Percentiles rank a stretch among this genome's conserved stretches.
phyloP scores from a whole-genome alignment of 2,113 vertebrate genomes.

The Ploceus nigricollis region DNA sequence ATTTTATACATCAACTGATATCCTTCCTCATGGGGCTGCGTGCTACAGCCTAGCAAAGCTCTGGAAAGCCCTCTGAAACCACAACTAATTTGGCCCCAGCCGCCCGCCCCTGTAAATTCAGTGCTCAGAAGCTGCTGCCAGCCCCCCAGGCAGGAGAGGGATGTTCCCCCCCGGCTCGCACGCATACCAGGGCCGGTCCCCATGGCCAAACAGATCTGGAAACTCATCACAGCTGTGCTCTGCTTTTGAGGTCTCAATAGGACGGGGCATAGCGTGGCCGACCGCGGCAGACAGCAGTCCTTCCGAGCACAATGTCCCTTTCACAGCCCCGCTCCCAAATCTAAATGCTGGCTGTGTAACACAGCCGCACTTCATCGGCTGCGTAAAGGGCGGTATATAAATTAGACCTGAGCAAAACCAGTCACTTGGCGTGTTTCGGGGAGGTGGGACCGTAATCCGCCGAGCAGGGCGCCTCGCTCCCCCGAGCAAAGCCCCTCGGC shows the following conservation, averaged over 20 bases:
- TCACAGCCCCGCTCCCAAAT: background rate
- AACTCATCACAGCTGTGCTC: conserved; percentile 36
- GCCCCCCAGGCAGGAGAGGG: background rate
- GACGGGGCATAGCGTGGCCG: background rate
- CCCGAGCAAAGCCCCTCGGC: background rate
- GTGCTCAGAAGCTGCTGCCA: background rate
- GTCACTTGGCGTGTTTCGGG: background rate
- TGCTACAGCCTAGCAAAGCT: background rate
- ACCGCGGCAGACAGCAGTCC: background rate
- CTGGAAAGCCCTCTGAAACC: conserved; percentile 20
- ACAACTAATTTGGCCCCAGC: background rate
- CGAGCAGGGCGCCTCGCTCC: background rate
- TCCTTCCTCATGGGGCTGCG: background rate
- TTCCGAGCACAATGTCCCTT: background rate
- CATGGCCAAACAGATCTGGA: background rate
- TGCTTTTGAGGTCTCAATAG: background rate
- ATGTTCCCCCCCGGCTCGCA: background rate
- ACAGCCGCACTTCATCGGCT: background rate
- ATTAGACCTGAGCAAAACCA: conserved; percentile 12
- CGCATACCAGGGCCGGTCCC: background rate
- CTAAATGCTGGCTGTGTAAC: background rate
- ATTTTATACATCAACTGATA: conserved; percentile 35
- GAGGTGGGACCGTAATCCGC: background rate
- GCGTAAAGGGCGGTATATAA: background rate
- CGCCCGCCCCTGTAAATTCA: background rate